phyloP scores from a whole-genome alignment of 2,888 invertebrate genomes.

The Cactoblastis cactorum region DNA sequence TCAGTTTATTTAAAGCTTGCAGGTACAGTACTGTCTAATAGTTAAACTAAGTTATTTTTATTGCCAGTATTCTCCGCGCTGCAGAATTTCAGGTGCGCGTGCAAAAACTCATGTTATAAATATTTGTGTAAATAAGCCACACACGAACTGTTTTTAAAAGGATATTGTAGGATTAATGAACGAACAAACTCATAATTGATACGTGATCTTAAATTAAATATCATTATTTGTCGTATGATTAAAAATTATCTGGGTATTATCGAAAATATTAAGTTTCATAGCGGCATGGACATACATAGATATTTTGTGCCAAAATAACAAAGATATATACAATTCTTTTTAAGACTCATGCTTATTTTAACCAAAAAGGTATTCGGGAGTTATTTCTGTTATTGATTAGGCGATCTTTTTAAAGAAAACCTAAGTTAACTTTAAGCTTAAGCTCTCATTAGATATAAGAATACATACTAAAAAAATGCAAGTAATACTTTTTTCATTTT shows the following conservation, averaged over 20 bases:
- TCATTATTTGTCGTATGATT: background rate
- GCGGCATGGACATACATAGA: background rate
- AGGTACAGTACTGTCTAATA: background rate
- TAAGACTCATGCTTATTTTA: background rate
- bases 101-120: constrained; percentile 30
- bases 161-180: constrained; percentile 11
- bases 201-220: background rate
- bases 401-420: no score
- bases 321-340: background rate
- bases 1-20: background rate
- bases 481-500: no score
- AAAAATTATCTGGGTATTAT: background rate
- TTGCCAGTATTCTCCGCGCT: constrained; percentile 13
- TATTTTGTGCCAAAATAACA: background rate
- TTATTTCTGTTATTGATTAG: no score
- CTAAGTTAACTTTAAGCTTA: no score
- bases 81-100: constrained; percentile 26
- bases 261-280: constrained; percentile 4
- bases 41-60: constrained; percentile 17
- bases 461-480: no score
- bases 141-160: constrained; percentile 22
- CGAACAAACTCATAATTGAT: constrained; percentile 19
- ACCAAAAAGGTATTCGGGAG: background rate
- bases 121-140: constrained; percentile 36
- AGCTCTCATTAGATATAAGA: no score